These are phyloP conservation scores for Rutilus rutilus DNA, from an alignment of 2,113 vertebrate species.

Conservation along the genomic window DNA sequence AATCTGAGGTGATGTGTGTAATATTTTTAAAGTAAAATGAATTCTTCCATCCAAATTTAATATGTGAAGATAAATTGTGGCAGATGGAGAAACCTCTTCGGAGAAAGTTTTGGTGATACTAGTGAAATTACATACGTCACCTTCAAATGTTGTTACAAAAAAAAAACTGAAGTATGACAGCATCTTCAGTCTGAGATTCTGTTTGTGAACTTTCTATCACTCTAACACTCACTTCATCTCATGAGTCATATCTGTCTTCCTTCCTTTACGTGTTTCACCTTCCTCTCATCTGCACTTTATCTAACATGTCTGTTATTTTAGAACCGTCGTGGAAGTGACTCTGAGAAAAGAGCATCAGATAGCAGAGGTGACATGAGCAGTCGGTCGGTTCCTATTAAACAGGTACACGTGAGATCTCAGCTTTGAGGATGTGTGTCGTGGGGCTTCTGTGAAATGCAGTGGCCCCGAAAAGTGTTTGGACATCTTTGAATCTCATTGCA, in stretches of 20 bases:
- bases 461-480: not conserved
- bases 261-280: not conserved
- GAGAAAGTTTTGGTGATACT: not conserved
- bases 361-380: constrained; percentile 80
- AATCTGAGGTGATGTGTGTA: not conserved
- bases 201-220: constrained; percentile 35
- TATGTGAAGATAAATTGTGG: no score
- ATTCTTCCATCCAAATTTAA: not conserved
- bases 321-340: constrained; percentile 88
- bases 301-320: constrained; percentile 66
- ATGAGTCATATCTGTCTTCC: constrained; percentile 22
- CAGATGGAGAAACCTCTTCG: not conserved
- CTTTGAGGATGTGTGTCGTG: not conserved
- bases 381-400: constrained; percentile 88
- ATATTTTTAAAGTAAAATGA: not conserved
- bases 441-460: not conserved
- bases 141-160: not conserved
- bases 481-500: not conserved
- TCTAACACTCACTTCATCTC: constrained; percentile 57
- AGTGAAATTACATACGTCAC: not conserved
- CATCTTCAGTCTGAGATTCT: not conserved
- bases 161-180: not conserved
- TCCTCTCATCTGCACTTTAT: constrained; percentile 51
- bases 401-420: constrained; percentile 71
- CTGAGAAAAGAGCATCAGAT: constrained; percentile 86